phyloP scores from a whole-genome alignment of 2,113 vertebrate species.

The Passer domesticus region DNA sequence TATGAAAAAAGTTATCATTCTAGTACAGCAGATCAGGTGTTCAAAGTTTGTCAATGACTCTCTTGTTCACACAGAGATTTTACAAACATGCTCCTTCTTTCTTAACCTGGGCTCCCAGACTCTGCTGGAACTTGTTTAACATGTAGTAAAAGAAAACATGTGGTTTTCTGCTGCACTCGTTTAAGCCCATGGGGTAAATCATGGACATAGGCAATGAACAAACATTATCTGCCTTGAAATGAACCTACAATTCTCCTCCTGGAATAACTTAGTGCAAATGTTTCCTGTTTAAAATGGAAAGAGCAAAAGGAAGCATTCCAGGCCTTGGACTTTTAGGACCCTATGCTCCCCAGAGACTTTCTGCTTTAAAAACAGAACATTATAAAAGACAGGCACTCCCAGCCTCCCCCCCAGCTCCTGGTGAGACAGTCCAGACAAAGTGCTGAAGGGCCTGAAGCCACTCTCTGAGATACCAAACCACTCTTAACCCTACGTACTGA shows the following conservation, averaged over 20 bases:
- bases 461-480: slow-evolving; percentile 32
- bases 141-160: slow-evolving; percentile 72
- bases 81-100: slow-evolving; percentile 9
- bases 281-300: slow-evolving; percentile 84
- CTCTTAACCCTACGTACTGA: background rate
- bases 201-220: slow-evolving; percentile 74
- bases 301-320: slow-evolving; percentile 80
- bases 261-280: slow-evolving; percentile 78
- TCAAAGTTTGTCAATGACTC: background rate
- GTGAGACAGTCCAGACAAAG: slow-evolving; percentile 77
- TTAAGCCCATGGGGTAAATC: slow-evolving; percentile 78
- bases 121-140: slow-evolving; percentile 64
- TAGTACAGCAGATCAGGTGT: slow-evolving; percentile 49
- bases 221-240: slow-evolving; percentile 81
- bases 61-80: slow-evolving; percentile 49
- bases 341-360: slow-evolving; percentile 67
- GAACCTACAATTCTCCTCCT: slow-evolving; percentile 72
- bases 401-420: background rate
- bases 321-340: slow-evolving; percentile 77
- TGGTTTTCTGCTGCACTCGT: slow-evolving; percentile 70
- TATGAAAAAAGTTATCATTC: slow-evolving; percentile 26
- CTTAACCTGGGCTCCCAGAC: slow-evolving; percentile 56
- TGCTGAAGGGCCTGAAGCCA: slow-evolving; percentile 71
- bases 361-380: slow-evolving; percentile 77
- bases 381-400: slow-evolving; percentile 75